phyloP scores from a whole-genome alignment of 2,113 vertebrate species.

The Xenotilapia flavipinnis region DNA sequence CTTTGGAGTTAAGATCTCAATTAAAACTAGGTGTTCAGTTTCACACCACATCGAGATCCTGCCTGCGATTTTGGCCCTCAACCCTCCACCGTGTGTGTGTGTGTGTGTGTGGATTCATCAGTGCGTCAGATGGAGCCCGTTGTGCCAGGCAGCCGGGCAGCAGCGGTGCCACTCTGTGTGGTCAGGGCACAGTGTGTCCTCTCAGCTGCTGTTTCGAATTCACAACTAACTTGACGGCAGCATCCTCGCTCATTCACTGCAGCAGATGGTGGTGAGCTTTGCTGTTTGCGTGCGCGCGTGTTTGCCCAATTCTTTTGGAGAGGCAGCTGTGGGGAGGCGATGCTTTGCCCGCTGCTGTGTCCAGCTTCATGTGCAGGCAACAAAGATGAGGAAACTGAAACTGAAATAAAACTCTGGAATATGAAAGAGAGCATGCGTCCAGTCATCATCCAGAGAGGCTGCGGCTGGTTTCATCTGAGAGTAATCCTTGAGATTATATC shows the following conservation, averaged over 20 bases:
- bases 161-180: constrained; percentile 51
- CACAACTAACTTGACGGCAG: constrained; percentile 51
- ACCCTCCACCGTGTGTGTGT: not conserved
- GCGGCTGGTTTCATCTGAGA: constrained; percentile 29
- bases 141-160: constrained; percentile 50
- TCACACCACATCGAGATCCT: not conserved
- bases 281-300: not conserved
- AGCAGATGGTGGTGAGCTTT: constrained; percentile 50
- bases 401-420: not conserved
- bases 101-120: not conserved
- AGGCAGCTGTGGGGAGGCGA: constrained; percentile 46
- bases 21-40: not conserved
- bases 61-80: not conserved
- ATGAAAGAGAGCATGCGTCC: not conserved
- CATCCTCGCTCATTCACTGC: constrained; percentile 31
- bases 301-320: constrained; percentile 42
- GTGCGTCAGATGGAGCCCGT: constrained; percentile 41
- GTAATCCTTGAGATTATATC: constrained; percentile 68
- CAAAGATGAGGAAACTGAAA: not conserved
- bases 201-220: constrained; percentile 58
- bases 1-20: not conserved
- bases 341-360: constrained; percentile 12
- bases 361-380: constrained; percentile 1
- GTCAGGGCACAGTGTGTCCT: constrained; percentile 51
- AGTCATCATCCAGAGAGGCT: constrained; percentile 34